These are phyloP conservation scores for Apis dorsata DNA, from an alignment of 1,140 invertebrate species.

Conservation along the genomic window DNA sequence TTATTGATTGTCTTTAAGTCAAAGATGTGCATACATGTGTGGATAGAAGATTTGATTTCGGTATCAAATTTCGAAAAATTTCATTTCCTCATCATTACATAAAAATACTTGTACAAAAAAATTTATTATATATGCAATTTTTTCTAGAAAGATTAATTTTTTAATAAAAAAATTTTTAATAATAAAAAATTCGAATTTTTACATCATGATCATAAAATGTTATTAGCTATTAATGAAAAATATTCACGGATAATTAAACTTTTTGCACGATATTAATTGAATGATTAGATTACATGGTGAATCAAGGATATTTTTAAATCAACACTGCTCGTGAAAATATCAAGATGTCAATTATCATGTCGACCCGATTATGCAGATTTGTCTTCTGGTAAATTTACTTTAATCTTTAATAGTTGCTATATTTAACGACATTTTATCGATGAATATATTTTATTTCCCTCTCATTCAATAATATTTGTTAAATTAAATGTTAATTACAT, in stretches of 20 bases:
- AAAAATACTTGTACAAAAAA: background rate
- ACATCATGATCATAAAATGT: background rate
- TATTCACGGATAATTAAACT: slow-evolving; percentile 30
- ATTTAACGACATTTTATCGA: background rate
- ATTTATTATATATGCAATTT: background rate
- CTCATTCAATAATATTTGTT: background rate
- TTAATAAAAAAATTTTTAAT: background rate
- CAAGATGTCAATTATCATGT: slow-evolving; percentile 26
- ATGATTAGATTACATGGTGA: slow-evolving; percentile 45
- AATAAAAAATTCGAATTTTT: background rate
- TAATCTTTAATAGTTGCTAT: background rate
- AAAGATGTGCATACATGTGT: slow-evolving; percentile 8
- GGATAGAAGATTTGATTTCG: background rate
- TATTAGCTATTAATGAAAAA: slow-evolving; percentile 21
- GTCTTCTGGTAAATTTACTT: background rate
- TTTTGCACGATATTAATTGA: slow-evolving; percentile 55
- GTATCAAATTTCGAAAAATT: slow-evolving; percentile 13
- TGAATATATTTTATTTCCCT: background rate
- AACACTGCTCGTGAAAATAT: slow-evolving; percentile 32
- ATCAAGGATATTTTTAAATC: slow-evolving; percentile 48
- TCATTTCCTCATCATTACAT: background rate
- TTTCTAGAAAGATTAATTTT: background rate
- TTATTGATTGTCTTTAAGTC: slow-evolving; percentile 48
- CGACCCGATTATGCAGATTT: background rate
- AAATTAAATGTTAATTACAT: background rate